Base-by-base conservation (phyloP, 2,113 vertebrate genomes). In the Chlamydotis undulata region DNA sequence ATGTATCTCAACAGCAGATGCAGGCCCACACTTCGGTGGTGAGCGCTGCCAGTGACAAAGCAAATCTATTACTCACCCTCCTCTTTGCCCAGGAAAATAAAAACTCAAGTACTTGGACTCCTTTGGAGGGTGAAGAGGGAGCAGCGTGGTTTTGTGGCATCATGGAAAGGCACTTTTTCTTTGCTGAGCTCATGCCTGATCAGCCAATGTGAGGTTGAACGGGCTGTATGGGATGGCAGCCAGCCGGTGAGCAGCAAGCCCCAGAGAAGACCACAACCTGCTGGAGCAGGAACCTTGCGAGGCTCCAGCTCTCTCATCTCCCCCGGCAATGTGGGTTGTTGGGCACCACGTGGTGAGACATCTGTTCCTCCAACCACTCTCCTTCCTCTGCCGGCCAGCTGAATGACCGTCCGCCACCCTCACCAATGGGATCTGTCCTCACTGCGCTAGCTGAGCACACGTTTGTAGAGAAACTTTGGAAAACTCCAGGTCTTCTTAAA, bases 1-100 rank as follows among this genome's bases (percentile, higher is more conserved):
- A 92, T 96, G 90, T 96, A 79, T 94, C 89, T 93, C 77, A 75
- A 69, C 53, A 91, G 90, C 86, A 95, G 83, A 90, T 87, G 77
- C 65, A 61, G 79, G 50, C 49, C 65, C 39, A 65, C 76, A 49
- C 45, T 75, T 81, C 1, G 4, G 25, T 57, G 39, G 71, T 47
- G 41, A 73, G 49, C 0, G 0, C 65, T 92, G 80, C 43, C 83
- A 89, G 53, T 47, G 87, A 90, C 39, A 80, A 92, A 75, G 53
- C 24, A 76, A 82, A 75, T 81, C 64, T 81, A 31, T 77, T 75
- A 81, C 70, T 91, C 50, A 61, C 16, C 21, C 31, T 76, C 12
- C 12, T 84, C 33, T 94, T 82, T 41, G 19, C 45, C 45, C 80
- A 90, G 60, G 60, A 90, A 88, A 92, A 88, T 33, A 63, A 61